Percentiles rank a stretch among this genome's conserved stretches.
phyloP scores from a whole-genome alignment of 2,113 vertebrate genomes.

The Saguinus midas region DNA sequence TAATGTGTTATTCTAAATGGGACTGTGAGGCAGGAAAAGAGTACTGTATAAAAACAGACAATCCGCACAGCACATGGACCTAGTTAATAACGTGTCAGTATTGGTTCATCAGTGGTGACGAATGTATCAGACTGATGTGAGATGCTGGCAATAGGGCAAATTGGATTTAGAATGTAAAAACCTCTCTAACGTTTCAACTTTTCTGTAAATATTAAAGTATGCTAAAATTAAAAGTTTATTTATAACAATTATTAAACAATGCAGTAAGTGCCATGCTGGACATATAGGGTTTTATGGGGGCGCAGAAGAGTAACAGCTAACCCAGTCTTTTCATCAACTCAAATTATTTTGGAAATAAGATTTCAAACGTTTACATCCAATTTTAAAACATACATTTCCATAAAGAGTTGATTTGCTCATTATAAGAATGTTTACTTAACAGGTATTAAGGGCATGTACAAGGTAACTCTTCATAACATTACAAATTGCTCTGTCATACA shows the following conservation, averaged over 20 bases:
- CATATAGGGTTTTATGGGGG: neutral
- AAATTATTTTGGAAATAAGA: slow-evolving; percentile 12
- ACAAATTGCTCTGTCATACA: neutral
- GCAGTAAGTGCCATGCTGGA: neutral
- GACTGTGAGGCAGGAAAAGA: neutral
- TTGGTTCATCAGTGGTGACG: neutral
- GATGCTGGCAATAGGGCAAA: neutral
- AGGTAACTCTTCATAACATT: neutral
- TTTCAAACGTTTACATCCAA: neutral
- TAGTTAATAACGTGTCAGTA: neutral
- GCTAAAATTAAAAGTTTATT: neutral
- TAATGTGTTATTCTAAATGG: neutral
- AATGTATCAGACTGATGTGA: neutral
- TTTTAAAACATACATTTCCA: neutral
- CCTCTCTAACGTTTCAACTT: neutral
- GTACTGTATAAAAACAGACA: neutral
- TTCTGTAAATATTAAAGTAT: neutral
- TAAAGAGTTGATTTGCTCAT: neutral
- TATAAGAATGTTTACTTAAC: neutral
- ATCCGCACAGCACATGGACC: neutral
- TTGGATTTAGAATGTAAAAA: neutral
- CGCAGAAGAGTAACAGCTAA: neutral
- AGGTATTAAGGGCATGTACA: neutral
- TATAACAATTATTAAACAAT: neutral
- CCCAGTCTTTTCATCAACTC: neutral